Evolutionary conservation across 2,113 vertebrate species (phyloP).

Genomic region (Melanerpes formicivorus): DNA sequence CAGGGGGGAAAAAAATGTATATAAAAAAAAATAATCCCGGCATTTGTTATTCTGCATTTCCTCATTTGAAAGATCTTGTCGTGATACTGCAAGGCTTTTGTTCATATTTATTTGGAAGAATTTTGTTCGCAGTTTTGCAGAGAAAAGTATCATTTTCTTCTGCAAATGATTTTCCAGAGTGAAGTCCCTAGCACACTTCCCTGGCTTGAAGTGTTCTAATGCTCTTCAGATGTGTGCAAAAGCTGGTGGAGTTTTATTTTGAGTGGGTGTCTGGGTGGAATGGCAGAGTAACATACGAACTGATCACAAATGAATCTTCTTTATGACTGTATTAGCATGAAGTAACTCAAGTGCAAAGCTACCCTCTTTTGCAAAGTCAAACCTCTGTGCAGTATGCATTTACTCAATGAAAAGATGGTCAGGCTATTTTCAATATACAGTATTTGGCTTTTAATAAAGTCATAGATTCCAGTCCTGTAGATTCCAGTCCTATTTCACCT

Average conservation of each 20-base stretch:
- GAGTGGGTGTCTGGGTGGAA: not conserved
- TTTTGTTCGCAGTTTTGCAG: not conserved
- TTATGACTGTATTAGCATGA: not conserved
- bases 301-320: not conserved
- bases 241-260: not conserved
- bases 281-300: not conserved
- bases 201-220: not conserved
- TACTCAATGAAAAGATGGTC: constrained; percentile 20
- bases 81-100: not conserved
- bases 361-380: constrained; percentile 8
- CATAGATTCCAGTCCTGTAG: constrained; percentile 27
- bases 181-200: not conserved
- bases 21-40: not conserved
- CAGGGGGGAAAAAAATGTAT: not conserved
- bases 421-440: constrained; percentile 52
- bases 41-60: not conserved
- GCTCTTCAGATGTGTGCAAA: not conserved
- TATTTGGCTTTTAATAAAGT: constrained; percentile 55
- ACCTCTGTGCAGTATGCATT: constrained; percentile 56
- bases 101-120: not conserved
- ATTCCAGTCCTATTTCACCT: constrained; percentile 22
- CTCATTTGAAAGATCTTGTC: not conserved
- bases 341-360: constrained; percentile 5
- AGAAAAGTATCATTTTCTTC: not conserved
- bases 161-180: not conserved